Percentiles rank a stretch among this genome's conserved stretches.
phyloP scores from a whole-genome alignment of 2,888 invertebrate species.

The Acronicta leporina region DNA sequence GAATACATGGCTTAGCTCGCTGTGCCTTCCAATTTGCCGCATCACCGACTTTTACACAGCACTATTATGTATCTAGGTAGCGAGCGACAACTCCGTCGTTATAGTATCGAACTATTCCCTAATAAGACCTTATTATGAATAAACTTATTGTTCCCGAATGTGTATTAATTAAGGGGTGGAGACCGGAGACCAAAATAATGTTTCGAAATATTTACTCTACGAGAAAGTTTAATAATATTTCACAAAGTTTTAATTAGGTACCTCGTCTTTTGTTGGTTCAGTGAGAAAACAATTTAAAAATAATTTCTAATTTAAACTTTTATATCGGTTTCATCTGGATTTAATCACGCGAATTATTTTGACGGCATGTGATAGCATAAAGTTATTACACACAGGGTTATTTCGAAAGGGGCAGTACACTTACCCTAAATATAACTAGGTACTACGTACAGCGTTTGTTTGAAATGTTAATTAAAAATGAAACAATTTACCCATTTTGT shows the following conservation, averaged over 20 bases:
- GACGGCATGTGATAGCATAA: not conserved
- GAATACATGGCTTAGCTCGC: conserved; percentile 51
- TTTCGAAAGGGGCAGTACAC: too few species aligned
- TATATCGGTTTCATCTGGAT: conserved; percentile 47
- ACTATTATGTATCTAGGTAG: conserved; percentile 32
- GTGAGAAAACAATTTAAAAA: conserved; percentile 54
- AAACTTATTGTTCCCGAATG: conserved; percentile 29
- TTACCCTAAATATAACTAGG: too few species aligned
- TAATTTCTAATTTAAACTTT: conserved; percentile 59
- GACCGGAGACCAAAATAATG: conserved; percentile 26
- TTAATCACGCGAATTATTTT: conserved; percentile 39
- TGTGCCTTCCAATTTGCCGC: conserved; percentile 67
- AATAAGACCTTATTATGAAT: conserved; percentile 22
- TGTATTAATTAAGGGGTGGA: conserved; percentile 25
- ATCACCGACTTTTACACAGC: conserved; percentile 58
- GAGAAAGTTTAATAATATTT: conserved; percentile 58
- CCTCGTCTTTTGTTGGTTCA: conserved; percentile 56
- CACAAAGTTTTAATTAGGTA: conserved; percentile 64
- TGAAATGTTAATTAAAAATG: too few species aligned
- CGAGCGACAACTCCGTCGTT: conserved; percentile 4
- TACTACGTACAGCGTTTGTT: too few species aligned
- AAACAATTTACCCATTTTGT: too few species aligned
- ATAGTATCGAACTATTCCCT: conserved; percentile 21
- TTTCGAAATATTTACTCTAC: conserved; percentile 41
- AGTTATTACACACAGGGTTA: not conserved